Evolutionary conservation across 2,888 invertebrate species (phyloP).

Genomic region (Parthenolecanium corni): DNA sequence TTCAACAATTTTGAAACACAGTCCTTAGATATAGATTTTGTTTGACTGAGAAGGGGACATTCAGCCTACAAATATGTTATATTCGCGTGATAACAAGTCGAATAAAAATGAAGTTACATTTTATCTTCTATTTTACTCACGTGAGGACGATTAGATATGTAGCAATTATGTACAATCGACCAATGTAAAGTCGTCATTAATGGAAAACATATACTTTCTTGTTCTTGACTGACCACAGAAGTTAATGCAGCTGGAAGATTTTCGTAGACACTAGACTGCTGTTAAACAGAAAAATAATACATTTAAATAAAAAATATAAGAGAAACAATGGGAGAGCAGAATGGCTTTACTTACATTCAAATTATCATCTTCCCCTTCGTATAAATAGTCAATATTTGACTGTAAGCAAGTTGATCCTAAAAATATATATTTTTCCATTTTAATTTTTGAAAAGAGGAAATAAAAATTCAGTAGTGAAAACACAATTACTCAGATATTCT

Average conservation of each 20-base stretch:
- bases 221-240: conserved; percentile 4
- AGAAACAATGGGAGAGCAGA: no score
- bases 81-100: no score
- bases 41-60: conserved; percentile 2
- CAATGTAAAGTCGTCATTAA: conserved; percentile 10
- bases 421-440: not conserved
- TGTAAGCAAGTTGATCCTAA: not conserved
- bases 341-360: not conserved
- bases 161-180: conserved; percentile 1
- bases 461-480: no score
- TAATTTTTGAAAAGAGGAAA: no score
- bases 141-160: not conserved
- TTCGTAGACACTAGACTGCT: not conserved
- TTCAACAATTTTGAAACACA: conserved; percentile 33
- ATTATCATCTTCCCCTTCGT: not conserved
- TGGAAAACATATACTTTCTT: conserved; percentile 8
- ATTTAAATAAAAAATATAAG: not conserved
- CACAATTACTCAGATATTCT: conserved; percentile 9
- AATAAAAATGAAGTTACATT: not conserved
- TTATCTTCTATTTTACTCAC: not conserved
- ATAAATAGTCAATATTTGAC: not conserved
- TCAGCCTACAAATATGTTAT: not conserved
- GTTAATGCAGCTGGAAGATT: not conserved
- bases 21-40: conserved; percentile 2
- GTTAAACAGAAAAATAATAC: not conserved